Conservation (phyloP, 2,797 vertebrate genomes). For the Tragopan temminckii region DNA sequence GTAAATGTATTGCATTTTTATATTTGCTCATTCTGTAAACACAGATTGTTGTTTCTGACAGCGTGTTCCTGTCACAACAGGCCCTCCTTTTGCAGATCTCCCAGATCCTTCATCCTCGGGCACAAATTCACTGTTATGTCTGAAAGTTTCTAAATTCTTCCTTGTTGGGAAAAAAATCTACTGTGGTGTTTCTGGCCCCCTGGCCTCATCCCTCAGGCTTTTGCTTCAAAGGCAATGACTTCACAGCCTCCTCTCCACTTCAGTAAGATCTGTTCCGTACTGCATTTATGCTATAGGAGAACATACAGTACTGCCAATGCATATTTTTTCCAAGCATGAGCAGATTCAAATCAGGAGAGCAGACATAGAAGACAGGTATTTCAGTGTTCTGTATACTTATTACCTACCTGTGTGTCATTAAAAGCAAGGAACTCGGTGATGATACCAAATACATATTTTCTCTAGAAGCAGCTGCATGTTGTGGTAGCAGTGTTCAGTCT, state of each 20-base stretch:
- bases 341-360: background rate
- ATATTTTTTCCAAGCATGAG: background rate
- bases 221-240: background rate
- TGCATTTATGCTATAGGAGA: background rate
- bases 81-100: background rate
- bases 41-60: background rate
- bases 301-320: fast-evolving
- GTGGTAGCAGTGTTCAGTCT: background rate
- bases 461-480: background rate
- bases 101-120: background rate
- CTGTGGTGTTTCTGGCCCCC: background rate
- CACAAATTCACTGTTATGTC: background rate
- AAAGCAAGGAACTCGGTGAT: background rate
- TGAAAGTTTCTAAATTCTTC: background rate
- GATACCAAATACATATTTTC: background rate
- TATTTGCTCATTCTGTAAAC: background rate
- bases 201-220: background rate
- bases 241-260: background rate
- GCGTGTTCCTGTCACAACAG: background rate
- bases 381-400: background rate
- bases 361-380: background rate
- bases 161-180: background rate
- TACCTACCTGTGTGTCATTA: background rate
- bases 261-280: background rate
- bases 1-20: background rate